Evolutionary conservation across 2,113 vertebrate species (phyloP), one percentile per base, ranked within the genome.

Genomic region (Hippocampus abdominalis): DNA sequence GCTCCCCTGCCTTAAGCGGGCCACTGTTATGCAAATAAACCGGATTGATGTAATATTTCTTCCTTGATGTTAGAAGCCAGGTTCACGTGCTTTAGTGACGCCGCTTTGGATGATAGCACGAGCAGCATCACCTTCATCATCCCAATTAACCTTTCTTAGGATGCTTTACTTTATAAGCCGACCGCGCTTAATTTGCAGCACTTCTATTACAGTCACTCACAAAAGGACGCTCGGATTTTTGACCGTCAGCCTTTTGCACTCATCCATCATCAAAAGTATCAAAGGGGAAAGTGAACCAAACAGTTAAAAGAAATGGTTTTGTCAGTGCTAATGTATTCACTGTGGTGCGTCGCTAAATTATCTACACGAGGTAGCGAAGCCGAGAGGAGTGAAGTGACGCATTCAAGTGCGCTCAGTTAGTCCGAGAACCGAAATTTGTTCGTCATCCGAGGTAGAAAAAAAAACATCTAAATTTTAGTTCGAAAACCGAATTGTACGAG

Each of bases 11-110:
- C 81, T 87, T 89, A 87, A 87, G 81, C 82, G 64, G 86, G 89
- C 66, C 80, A 87, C 75, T 79, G 86, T 84, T 87, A 90, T 90
- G 88, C 84, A 86, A 89, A 90, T 88, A 84, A 84, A 76, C 68
- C 66, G 64, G 71, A 88, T 81, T 84, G 81, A 77, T 84, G 83
- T 81, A 73, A 76, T 71, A 49, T 74, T 75, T 79, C 74, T 72
- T 79, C 72, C 73, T 75, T 72, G 51, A 76, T 73, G 53, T 68
- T 18, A 60, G 65, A 76, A 69, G 66, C 62, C 6, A 73, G 66
- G 67, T 79, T 72, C 74, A 66, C 39, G 51, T 69, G 69, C 71
- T 61, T 42, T 4, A 67, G 54, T 70, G 74, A 78, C 29, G 67
- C 74, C 59, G 63, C 60, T 78, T 56, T 54, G 46, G 48, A 73